These are phyloP conservation scores for Stenichneumon culpator DNA, from an alignment of 2,888 invertebrate species.

Conservation along the genomic window DNA sequence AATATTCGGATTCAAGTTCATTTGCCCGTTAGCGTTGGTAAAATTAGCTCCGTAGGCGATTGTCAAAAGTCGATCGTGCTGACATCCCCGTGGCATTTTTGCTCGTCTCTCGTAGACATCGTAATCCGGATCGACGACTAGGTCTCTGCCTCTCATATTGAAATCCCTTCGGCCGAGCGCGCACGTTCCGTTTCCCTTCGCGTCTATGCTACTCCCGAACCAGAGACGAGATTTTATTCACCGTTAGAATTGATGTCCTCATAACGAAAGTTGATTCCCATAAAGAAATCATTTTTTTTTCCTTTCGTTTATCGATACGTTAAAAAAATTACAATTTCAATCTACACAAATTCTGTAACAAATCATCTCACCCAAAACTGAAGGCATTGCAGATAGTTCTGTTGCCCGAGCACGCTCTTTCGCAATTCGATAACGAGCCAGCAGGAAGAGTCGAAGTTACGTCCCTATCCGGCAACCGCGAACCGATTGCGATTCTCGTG, in stretches of 20 bases:
- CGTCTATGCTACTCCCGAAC: slow-evolving; percentile 86
- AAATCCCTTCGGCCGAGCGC: slow-evolving; percentile 85
- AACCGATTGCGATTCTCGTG: slow-evolving; percentile 86
- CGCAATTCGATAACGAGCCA: slow-evolving; percentile 85
- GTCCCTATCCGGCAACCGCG: slow-evolving; percentile 84
- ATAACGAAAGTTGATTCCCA: neutral
- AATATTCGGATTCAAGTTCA: neutral
- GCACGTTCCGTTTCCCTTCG: slow-evolving; percentile 88
- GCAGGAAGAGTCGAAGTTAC: slow-evolving; percentile 82
- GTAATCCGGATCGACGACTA: slow-evolving; percentile 87
- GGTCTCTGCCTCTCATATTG: slow-evolving; percentile 86
- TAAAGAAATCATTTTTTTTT: neutral
- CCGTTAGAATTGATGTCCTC: neutral
- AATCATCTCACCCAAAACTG: slow-evolving; percentile 86
- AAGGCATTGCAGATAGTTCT: slow-evolving; percentile 85
- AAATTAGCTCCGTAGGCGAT: slow-evolving; percentile 33
- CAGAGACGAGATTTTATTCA: neutral
- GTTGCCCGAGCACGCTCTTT: slow-evolving; percentile 85
- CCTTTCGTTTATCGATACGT: neutral
- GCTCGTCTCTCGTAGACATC: slow-evolving; percentile 86
- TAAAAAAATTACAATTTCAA: neutral
- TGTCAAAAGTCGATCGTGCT: slow-evolving; percentile 50
- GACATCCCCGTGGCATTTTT: slow-evolving; percentile 56
- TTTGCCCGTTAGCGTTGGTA: neutral
- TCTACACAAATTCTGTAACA: neutral